Percentiles rank a stretch among this genome's conserved stretches.
These are phyloP conservation scores for Geophilus truncorum DNA, from an alignment of 2,888 invertebrate species.

Conservation along the genomic window DNA sequence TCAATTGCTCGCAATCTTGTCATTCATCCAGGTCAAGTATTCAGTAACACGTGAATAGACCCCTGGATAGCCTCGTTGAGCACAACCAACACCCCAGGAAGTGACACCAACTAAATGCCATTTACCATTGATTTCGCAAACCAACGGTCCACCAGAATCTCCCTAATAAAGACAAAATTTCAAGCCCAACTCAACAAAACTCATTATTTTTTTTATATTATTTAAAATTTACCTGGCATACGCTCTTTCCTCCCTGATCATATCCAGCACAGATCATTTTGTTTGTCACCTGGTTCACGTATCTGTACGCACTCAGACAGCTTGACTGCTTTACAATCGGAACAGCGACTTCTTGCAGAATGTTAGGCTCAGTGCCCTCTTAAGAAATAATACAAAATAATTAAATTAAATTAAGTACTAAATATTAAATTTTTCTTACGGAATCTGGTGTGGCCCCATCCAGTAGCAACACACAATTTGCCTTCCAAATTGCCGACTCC, in stretches of 20 bases:
- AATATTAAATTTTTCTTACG: conserved; percentile 52
- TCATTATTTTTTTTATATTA: background rate
- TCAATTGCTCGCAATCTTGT: background rate
- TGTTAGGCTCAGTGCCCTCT: conserved; percentile 35
- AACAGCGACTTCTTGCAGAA: conserved; percentile 35
- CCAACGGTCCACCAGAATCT: conserved; percentile 74
- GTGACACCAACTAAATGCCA: conserved; percentile 38
- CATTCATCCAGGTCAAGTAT: conserved; percentile 64
- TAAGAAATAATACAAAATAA: background rate
- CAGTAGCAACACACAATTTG: conserved; percentile 68
- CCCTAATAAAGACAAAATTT: conserved; percentile 42
- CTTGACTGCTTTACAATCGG: conserved; percentile 25
- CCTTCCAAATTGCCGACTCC: conserved; percentile 51
- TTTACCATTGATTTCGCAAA: conserved; percentile 44
- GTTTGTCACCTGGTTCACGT: conserved; percentile 31
- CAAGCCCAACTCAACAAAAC: background rate
- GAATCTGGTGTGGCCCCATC: conserved; percentile 71
- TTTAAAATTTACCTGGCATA: conserved; percentile 28
- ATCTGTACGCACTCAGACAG: conserved; percentile 28
- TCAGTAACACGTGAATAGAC: conserved; percentile 69
- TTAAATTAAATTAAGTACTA: background rate
- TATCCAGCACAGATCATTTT: conserved; percentile 36
- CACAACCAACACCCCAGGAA: conserved; percentile 38
- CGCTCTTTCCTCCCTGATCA: conserved; percentile 31
- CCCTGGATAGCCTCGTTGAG: conserved; percentile 68